phyloP scores from a whole-genome alignment of 1,140 invertebrate species.

The Akabosia matsudoensis region DNA sequence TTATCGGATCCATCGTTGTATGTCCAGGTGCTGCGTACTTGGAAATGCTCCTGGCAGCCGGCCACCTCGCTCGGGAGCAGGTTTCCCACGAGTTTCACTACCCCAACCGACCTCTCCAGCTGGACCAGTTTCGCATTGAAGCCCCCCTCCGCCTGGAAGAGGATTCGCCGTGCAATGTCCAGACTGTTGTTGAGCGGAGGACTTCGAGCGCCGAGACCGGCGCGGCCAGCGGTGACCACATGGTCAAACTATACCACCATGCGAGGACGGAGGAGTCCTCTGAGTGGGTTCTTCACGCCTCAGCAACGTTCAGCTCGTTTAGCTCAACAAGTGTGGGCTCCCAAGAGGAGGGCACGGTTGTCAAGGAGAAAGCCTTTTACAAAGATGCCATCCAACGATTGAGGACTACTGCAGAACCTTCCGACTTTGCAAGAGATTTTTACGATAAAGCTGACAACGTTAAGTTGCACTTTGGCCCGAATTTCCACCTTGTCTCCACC shows the following conservation, averaged over 20 bases:
- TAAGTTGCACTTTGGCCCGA: conserved; percentile 28
- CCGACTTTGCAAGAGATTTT: background rate
- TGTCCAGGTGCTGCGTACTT: background rate
- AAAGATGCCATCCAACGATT: background rate
- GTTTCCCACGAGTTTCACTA: background rate
- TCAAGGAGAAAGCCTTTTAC: background rate
- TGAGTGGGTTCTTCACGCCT: background rate
- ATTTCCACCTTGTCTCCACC: conserved; percentile 29
- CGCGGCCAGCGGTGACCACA: background rate
- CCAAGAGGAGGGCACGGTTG: background rate
- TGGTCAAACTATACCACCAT: background rate
- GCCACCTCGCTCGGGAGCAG: background rate
- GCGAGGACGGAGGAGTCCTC: background rate
- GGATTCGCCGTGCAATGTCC: background rate
- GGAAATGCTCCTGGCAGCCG: conserved; percentile 11
- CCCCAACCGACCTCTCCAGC: background rate
- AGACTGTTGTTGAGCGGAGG: background rate
- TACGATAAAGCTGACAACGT: conserved; percentile 25
- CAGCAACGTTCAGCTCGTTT: background rate
- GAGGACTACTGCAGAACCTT: background rate
- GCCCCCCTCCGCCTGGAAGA: background rate
- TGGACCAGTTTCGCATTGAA: background rate
- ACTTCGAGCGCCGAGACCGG: background rate
- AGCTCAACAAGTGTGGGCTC: background rate
- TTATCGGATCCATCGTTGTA: background rate